Evolutionary conservation across 2,797 vertebrate genomes (phyloP).

Genomic region (Tangara arthus): DNA sequence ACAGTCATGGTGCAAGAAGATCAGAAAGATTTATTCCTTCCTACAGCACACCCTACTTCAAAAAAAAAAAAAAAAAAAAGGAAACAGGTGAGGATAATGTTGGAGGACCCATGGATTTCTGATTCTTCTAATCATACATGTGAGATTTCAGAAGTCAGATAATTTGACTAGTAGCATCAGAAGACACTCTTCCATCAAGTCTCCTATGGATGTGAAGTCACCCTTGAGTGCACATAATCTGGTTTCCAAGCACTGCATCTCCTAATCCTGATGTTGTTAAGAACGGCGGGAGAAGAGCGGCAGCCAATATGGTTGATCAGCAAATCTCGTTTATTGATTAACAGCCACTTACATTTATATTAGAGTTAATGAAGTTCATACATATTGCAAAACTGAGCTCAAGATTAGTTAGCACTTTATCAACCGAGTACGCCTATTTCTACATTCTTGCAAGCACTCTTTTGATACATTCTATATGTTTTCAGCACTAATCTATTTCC

Average conservation of each 20-base stretch:
- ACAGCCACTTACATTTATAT: too few relatives aligned
- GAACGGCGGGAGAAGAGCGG: too few relatives aligned
- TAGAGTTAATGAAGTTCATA: too few relatives aligned
- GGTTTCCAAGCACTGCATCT: not conserved
- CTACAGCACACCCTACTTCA: not conserved
- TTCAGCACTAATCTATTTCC: too few relatives aligned
- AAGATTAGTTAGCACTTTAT: too few relatives aligned
- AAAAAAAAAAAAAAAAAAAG: not conserved
- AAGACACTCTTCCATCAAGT: not conserved
- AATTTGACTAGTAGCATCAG: not conserved
- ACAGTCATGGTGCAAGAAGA: not conserved
- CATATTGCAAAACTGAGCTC: too few relatives aligned
- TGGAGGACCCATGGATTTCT: not conserved
- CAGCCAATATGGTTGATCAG: too few relatives aligned
- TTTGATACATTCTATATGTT: too few relatives aligned
- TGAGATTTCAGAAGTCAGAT: not conserved
- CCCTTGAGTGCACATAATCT: accelerated
- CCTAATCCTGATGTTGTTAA: not conserved
- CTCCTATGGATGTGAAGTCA: not conserved
- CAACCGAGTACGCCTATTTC: too few relatives aligned
- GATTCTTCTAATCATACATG: not conserved
- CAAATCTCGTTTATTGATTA: too few relatives aligned
- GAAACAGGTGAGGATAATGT: not conserved
- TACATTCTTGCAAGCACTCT: too few relatives aligned
- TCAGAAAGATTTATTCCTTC: not conserved